phyloP scores from a whole-genome alignment of 2,888 invertebrate species.

The Schrankia costaestrigalis region DNA sequence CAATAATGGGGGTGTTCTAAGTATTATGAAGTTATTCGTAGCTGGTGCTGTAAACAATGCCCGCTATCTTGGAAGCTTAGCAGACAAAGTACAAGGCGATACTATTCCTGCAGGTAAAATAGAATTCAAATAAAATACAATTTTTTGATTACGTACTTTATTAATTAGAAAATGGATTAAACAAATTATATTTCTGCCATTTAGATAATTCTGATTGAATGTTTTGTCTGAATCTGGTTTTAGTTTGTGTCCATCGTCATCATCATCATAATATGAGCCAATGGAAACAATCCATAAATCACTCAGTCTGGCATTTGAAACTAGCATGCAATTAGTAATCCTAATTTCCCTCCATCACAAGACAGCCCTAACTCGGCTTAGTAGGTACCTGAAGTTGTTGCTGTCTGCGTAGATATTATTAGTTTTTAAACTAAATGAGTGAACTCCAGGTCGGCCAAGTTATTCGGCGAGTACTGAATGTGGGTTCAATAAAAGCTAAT shows the following conservation, averaged over 20 bases:
- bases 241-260: neutral
- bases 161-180: neutral
- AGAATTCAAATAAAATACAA: neutral
- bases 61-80: constrained; percentile 92
- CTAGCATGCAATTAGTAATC: too few relatives aligned
- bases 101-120: constrained; percentile 81
- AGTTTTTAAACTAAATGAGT: too few relatives aligned
- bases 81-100: constrained; percentile 90
- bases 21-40: constrained; percentile 78
- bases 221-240: neutral
- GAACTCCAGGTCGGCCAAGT: neutral
- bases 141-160: too few relatives aligned
- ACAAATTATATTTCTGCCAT: neutral
- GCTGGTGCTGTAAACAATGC: constrained; percentile 70
- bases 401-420: too few relatives aligned
- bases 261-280: too few relatives aligned
- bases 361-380: too few relatives aligned
- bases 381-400: too few relatives aligned
- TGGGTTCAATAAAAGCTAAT: too few relatives aligned
- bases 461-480: neutral
- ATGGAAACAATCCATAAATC: too few relatives aligned
- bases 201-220: neutral
- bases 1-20: constrained; percentile 93
- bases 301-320: too few relatives aligned
- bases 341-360: neutral